Conservation (phyloP, 2,888 invertebrate species). For the Eumerus sabulonum region DNA sequence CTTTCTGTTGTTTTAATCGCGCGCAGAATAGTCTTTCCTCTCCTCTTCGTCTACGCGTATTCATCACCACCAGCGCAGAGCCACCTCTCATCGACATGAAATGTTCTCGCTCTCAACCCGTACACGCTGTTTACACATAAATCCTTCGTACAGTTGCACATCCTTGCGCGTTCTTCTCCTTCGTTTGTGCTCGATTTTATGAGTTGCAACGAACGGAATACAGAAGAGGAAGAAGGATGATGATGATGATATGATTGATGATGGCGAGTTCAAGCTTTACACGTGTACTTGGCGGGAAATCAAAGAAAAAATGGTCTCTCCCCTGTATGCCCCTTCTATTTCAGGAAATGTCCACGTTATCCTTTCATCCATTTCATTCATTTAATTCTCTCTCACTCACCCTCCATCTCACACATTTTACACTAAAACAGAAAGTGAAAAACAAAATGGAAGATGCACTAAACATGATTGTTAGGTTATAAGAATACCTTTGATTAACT, state of each 20-base stretch:
- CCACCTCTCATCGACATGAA: constrained; percentile 1
- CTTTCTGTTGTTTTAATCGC: constrained; percentile 24
- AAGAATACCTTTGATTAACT: constrained; percentile 61
- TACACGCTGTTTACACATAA: constrained; percentile 35
- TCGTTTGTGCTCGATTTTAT: constrained; percentile 55
- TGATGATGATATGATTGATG: constrained; percentile 23
- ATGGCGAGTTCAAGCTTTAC: constrained; percentile 18
- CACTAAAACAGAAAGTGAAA: constrained; percentile 49
- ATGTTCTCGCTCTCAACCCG: constrained; percentile 42
- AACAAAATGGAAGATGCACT: constrained; percentile 44
- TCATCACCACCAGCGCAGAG: constrained; percentile 11
- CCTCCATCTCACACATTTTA: constrained; percentile 24
- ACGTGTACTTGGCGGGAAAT: constrained; percentile 42
- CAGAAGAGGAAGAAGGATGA: not conserved
- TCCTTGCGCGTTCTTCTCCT: constrained; percentile 12
- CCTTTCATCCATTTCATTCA: too few relatives aligned
- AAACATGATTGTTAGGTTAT: constrained; percentile 63
- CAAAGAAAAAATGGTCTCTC: constrained; percentile 54
- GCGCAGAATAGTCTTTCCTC: not conserved
- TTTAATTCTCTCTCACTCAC: constrained; percentile 2
- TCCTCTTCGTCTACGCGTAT: constrained; percentile 49
- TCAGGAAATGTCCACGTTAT: constrained; percentile 45
- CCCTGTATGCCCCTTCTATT: constrained; percentile 58
- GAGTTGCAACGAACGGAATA: constrained; percentile 21
- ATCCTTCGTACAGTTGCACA: constrained; percentile 48